Conservation (phyloP, 2,888 invertebrate species). For the Torymus tubicola region DNA sequence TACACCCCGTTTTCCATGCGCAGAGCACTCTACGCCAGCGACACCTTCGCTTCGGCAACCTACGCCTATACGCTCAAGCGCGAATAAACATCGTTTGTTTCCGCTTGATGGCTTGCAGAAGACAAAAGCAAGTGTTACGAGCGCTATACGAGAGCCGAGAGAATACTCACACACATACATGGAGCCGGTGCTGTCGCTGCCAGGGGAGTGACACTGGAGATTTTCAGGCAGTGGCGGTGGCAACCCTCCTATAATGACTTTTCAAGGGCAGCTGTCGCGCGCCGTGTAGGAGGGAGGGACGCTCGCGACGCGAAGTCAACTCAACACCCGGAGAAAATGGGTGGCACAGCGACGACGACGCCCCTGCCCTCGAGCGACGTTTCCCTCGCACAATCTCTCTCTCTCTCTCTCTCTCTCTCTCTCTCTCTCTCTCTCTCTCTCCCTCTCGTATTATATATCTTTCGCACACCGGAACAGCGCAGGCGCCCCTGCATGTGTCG, state of each 20-base stretch:
- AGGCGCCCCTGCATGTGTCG: background rate
- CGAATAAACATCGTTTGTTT: conserved; percentile 28
- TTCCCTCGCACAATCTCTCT: no score
- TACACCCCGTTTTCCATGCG: no score
- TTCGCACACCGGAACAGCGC: background rate
- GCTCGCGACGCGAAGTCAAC: background rate
- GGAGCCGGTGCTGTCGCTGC: conserved; percentile 17
- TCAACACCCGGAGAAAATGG: background rate
- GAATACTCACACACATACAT: background rate
- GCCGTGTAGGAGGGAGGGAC: no score
- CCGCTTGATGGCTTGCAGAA: conserved; percentile 14
- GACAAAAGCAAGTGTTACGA: no score
- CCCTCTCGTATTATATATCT: background rate
- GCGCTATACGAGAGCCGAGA: no score
- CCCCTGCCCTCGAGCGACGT: no score
- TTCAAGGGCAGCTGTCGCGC: conserved; percentile 49
- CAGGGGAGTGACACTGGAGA: conserved; percentile 34
- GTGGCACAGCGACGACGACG: background rate
- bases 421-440: background rate
- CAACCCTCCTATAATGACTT: conserved; percentile 50
- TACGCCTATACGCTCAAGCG: background rate
- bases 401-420: no score
- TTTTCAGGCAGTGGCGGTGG: conserved; percentile 9
- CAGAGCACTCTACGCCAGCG: background rate
- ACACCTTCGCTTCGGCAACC: background rate